Evolutionary conservation across 2,797 vertebrate species (phyloP).

Genomic region (Rachycentron canadum): DNA sequence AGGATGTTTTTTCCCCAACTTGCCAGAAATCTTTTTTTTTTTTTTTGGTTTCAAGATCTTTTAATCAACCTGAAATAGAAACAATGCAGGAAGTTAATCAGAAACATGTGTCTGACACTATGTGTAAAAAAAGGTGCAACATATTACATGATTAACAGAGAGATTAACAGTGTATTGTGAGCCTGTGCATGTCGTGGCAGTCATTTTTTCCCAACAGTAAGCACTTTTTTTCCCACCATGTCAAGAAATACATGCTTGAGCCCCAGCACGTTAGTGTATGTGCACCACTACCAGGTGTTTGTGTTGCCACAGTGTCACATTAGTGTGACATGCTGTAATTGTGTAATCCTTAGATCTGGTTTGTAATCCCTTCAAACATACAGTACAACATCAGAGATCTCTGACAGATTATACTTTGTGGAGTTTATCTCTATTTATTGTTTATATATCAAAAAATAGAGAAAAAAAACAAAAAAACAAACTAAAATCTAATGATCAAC

Average conservation of each 20-base stretch:
- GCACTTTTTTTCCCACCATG: background rate
- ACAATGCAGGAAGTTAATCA: background rate
- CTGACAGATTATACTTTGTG: slow-evolving; percentile 66
- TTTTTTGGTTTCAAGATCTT: background rate
- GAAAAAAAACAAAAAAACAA: background rate
- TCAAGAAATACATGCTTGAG: background rate
- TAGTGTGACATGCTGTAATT: slow-evolving; percentile 70
- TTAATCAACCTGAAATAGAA: background rate
- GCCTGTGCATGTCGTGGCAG: background rate
- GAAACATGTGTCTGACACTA: background rate
- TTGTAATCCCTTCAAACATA: slow-evolving; percentile 79
- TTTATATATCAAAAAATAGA: slow-evolving; percentile 28
- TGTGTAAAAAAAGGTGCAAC: background rate
- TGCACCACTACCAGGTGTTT: slow-evolving; percentile 17
- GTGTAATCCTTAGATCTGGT: slow-evolving; percentile 79
- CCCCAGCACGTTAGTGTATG: slow-evolving; percentile 7
- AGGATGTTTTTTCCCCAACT: too few relatives aligned
- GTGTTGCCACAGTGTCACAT: slow-evolving; percentile 19
- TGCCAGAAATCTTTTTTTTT: background rate
- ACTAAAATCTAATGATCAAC: background rate
- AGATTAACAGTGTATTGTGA: background rate
- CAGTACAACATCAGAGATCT: slow-evolving; percentile 53
- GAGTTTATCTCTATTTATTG: slow-evolving; percentile 49
- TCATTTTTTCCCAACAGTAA: background rate
- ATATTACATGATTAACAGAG: background rate